Base-by-base conservation (phyloP, 2,888 invertebrate genomes). In the Cyaniris semiargus region DNA sequence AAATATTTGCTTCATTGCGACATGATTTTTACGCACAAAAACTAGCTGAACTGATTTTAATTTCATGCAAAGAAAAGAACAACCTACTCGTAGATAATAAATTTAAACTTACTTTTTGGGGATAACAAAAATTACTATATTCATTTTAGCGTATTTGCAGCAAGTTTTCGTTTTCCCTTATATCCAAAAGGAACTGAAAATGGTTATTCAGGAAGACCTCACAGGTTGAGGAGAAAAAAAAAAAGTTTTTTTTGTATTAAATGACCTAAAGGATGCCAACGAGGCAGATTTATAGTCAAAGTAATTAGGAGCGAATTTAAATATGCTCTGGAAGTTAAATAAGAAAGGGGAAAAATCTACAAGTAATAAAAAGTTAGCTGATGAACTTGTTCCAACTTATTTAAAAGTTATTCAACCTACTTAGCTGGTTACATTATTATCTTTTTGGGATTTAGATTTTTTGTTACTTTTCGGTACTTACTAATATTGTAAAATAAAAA, bases 261-360 rank as follows among this genome's bases (percentile, higher is more conserved):
- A 44, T 70, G 10, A 70, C 31, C 70, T 79, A 60, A 80, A 76
- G 66, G 79, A 77, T 72, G 79, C 74, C 79, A 79, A 79, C 76
- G 66, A 66, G 27, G 27, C 79, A 81, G 81, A 85, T 85, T 85
- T 84, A 85, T 84, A 82, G 83, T 82, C 80, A 79, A 82, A 84
- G 84, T 83, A 85, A 85, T 85, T 85, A 84, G 83, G 79, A 81
- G 80, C 79, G 81, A 84, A 84, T 85, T 84, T 83, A 83, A 84
- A 81, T 83, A 81, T 82, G 81, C 79, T 79, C 79, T 80, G 79
- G 76, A 79, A 81, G 81, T 82, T 82, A 82, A 83, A 83, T 82
- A 82, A 78, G 78, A 76, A 75, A 58, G 77, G 72, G 58, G 70
- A 78, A 79, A 78, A 78, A 74, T 76, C 75, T 78, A 66, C 66